Evolutionary conservation across 2,113 vertebrate species (phyloP), one percentile per base, ranked within the genome.

Genomic region (Urocitellus parryii): DNA sequence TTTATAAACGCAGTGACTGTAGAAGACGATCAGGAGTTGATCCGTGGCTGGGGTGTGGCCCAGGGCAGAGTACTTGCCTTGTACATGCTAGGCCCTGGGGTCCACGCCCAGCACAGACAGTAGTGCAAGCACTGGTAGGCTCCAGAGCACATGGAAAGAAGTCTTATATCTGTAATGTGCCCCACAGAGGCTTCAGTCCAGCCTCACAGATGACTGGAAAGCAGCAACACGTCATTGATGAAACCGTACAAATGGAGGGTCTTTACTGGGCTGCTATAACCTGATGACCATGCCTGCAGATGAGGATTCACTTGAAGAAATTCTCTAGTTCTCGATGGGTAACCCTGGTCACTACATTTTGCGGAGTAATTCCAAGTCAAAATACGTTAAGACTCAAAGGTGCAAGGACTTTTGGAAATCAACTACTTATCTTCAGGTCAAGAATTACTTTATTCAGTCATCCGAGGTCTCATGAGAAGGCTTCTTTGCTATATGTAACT

Each of bases 141-240:
- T 48, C 84, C 85, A 96, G 61, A 91, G 91, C 67, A 70, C 17
- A 37, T 81, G 24, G 45, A 86, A 39, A 67, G 45, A 80, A 68
- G 16, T 27, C 42, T 24, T 37, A 16, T 25, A 53, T 22, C 7
- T 65, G 34, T 68, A 27, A 67, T 22, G 1, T 16, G 34, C 22
- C 18, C 4, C 8, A 12, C 18, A 53, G 34, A 42, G 73, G 25
- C 37, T 20, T 51, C 83, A 37, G 13, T 20, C 18, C 8, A n/a
- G 22, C 25, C 18, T 53, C 22, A 24, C 51, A 51, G 67, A 18
- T 63, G 13, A 51, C 51, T 27, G 34, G 13, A 79, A 34, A 63
- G 72, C 42, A 34, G 56, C 34, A 70, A 68, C 27, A 51, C 4
- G 2, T 72, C 14, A 18, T 29, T 39, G 20, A 72, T 65, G 77